Evolutionary conservation across 2,797 vertebrate species (phyloP), one percentile per base, ranked within the genome.

Genomic region (Adrianichthys oophorus): DNA sequence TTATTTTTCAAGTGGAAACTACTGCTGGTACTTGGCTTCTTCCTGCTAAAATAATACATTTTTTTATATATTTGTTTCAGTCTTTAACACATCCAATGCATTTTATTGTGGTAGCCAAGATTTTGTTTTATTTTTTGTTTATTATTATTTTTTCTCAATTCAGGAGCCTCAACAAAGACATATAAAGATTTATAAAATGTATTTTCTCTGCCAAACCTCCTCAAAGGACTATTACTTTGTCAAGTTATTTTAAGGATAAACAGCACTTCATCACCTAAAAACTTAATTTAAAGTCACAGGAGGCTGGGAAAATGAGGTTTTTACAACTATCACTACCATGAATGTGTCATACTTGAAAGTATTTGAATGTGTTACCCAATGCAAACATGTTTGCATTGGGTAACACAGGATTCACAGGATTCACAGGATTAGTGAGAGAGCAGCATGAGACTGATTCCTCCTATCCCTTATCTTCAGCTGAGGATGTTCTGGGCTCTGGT

Each of bases 61-160:
- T 40, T 51, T n/a, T 29, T 7, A 17, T 24, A 37, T 60, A 59
- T 51, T 53, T 44, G 32, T 44, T 59, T 51, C 19, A 21, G 19
- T 64, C 49, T 67, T 24, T 42, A 46, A 44, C 61, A 78, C 68
- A 48, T 78, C 63, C 44, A 73, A 48, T 42, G 52, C 18, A 61
- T 71, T 37, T 43, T 57, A 26, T 55, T 59, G 16, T 52, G 54
- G 68, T 52, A 49, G 32, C 46, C 41, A 21, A 10, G 67, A 72
- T 62, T 58, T 56, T 52, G 32, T 41, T 62, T 59, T 56, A 24
- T 19, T 19, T 21, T 21, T 21, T 21, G 19, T 21, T 21, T 21
- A 29, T 65, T 63, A 70, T 79, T 80, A 65, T 60, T 56, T 70
- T 56, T 51, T 77, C 77, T 74, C 70, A 56, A 49, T 68, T 61